Base-by-base conservation (phyloP, 2,113 vertebrate species). In the Grus americana region DNA sequence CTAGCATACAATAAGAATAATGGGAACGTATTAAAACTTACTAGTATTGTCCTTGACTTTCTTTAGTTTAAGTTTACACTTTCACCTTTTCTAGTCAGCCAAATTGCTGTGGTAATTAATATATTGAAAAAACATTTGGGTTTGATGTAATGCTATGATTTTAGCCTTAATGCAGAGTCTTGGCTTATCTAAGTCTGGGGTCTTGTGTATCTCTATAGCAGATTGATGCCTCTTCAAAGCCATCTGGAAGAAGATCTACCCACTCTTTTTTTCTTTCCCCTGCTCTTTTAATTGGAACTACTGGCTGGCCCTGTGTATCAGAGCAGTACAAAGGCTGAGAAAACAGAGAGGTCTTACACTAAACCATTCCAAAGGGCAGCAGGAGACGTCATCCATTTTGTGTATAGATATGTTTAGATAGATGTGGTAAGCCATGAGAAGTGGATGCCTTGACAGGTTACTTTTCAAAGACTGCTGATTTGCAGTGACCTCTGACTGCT, bases 351-450 rank as follows among this genome's bases (percentile, higher is more conserved):
- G 87, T 91, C 87, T 79, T 79, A 91, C 76, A 95, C 90, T 42
- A 66, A 91, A 83, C 94, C 87, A 46, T 94, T 98, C 3, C 87
- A 96, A 95, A 97, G 95, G 97, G 96, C 97, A 95, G 96, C 55
- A n/a, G 97, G 97, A 97, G 94, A 91, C 70, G 57, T 97, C 93
- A 91, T 94, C 97, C 96, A 83, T 79, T 42, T 82, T 87, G 85
- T 97, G 96, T 83, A 82, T 55, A 92, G 95, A 94, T 95, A 92
- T 61, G 21, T 98, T 91, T 96, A 92, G 96, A 96, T 97, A 95
- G 94, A 95, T 83, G 74, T 97, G 97, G 97, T 90, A 61, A 92
- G 93, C 93, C 96, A 96, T 97, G 96, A 98, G 97, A 95, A 96
- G 90, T 95, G 95, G 97, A 87, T 58, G 42, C 86, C 94, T 95